Conservation (phyloP, 2,888 invertebrate genomes). For the Lepidonotus clava region DNA sequence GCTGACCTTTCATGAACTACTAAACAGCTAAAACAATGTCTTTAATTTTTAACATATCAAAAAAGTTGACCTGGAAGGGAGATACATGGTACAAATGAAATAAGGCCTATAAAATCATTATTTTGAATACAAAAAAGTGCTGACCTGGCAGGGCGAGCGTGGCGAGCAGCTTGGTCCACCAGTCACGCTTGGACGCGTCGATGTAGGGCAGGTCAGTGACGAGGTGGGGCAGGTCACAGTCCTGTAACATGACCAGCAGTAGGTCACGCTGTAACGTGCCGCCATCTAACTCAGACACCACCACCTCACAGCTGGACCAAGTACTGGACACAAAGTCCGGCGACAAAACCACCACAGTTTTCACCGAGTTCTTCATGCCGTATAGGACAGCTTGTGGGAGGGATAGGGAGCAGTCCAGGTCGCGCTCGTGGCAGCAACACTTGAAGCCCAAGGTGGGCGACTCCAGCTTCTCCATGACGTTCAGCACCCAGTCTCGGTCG, state of each 20-base stretch:
- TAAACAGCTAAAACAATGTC: too few relatives aligned
- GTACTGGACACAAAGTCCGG: slow-evolving; percentile 61
- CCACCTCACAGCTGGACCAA: slow-evolving; percentile 59
- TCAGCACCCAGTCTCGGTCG: slow-evolving; percentile 62
- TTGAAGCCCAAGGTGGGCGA: slow-evolving; percentile 60
- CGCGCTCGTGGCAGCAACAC: slow-evolving; percentile 62
- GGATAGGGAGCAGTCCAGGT: slow-evolving; percentile 50
- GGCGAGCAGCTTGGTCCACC: slow-evolving; percentile 62
- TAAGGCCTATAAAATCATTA: too few relatives aligned
- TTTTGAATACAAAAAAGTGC: not conserved
- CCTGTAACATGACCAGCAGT: slow-evolving; percentile 55
- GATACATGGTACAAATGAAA: too few relatives aligned
- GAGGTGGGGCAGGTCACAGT: slow-evolving; percentile 59
- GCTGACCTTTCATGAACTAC: too few relatives aligned
- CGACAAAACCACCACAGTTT: slow-evolving; percentile 61
- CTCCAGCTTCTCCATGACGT: slow-evolving; percentile 61
- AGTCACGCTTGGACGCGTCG: slow-evolving; percentile 58
- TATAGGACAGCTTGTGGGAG: slow-evolving; percentile 43
- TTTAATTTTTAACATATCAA: too few relatives aligned
- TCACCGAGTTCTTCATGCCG: slow-evolving; percentile 59
- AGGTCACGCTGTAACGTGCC: slow-evolving; percentile 57
- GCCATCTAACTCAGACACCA: slow-evolving; percentile 59
- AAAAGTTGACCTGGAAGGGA: too few relatives aligned
- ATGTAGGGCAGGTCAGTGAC: slow-evolving; percentile 58
- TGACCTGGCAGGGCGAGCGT: slow-evolving; percentile 58